A percentile compares a stretch with the other conserved stretches of the same genome.
phyloP scores from a whole-genome alignment of 2,797 vertebrate genomes.

The Epinephelus awoara region DNA sequence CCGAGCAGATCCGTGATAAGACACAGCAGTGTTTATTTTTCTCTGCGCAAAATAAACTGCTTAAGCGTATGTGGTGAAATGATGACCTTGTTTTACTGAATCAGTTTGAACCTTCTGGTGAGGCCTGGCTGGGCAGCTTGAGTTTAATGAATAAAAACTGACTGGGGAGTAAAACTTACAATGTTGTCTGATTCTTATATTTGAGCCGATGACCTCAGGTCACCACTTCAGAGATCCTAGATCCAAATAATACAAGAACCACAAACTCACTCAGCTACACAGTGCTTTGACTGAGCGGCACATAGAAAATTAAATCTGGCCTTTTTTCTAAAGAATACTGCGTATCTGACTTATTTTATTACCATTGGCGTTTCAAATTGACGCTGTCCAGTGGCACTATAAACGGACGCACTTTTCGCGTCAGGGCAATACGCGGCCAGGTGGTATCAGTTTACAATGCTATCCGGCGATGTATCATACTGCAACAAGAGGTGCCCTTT shows the following conservation, averaged over 20 bases:
- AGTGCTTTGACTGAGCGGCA: background rate
- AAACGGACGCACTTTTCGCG: no score
- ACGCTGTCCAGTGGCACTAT: no score
- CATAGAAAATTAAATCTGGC: background rate
- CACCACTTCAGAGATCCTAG: slow-evolving; percentile 9
- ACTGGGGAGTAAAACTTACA: slow-evolving; percentile 35
- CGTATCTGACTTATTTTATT: no score
- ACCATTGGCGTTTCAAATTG: no score
- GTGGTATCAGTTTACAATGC: no score
- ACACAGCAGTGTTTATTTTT: slow-evolving; percentile 34
- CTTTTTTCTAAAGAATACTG: no score
- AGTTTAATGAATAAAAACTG: slow-evolving; percentile 23
- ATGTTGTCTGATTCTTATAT: slow-evolving; percentile 44
- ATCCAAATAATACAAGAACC: background rate
- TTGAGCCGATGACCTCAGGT: slow-evolving; percentile 25
- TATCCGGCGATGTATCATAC: no score
- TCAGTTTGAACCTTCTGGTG: slow-evolving; percentile 18
- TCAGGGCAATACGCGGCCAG: no score
- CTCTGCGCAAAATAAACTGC: slow-evolving; percentile 33
- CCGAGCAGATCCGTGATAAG: slow-evolving; percentile 47
- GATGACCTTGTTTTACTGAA: slow-evolving; percentile 45
- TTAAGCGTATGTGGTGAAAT: slow-evolving; percentile 26
- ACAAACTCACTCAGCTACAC: background rate
- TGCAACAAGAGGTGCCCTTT: no score
- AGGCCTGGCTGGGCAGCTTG: slow-evolving; percentile 4